Evolutionary conservation across 2,888 invertebrate genomes (phyloP), one percentile per base, ranked within the genome.

Genomic region (Sympetrum striolatum): DNA sequence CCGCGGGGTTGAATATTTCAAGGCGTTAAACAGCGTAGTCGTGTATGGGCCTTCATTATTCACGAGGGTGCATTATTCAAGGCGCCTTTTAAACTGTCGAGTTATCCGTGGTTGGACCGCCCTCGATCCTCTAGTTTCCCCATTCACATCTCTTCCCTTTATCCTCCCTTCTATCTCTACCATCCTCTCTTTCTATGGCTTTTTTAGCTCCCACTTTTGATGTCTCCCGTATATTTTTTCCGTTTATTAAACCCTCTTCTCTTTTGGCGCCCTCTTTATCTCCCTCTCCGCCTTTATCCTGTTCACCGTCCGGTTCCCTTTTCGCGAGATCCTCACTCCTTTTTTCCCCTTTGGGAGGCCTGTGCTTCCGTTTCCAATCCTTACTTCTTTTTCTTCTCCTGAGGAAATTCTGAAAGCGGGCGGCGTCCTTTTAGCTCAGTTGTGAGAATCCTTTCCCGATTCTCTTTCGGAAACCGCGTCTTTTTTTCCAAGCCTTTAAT

Each of bases 21-120:
- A 81, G 37, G 90, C 90, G 91, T 91, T 92, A 92, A 92, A 92
- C 91, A 92, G 91, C 91, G 80, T 91, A 92, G 91, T 91, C 91
- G 90, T 92, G 91, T 92, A 91, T 53, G 80, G 48, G 35, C 31
- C 37, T 92, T 90, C 91, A 92, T 91, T 90, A 92, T 92, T 91
- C 91, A 91, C 44, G 90, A 90, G 60, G 90, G 81, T 90, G 44
- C 48, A 90, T 90, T 64, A 90, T 90, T 90, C 90, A 90, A 60
- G 86, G 60, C 60, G 86, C 86, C 86, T 86, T 86, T 86, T 86
- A 86, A 86, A 86, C 86, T 86, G 86, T 86, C 86, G 86, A 86
- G 86, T 86, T 86, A 86, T 86, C 86, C 86, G 86, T 64, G 86
- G 86, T 86, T 86, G 86, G 86, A 86, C 86, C 58, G 58, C 53